Evolutionary conservation across 2,888 invertebrate genomes (phyloP), one percentile per base, ranked within the genome.

Genomic region (Ametastegia equiseti): DNA sequence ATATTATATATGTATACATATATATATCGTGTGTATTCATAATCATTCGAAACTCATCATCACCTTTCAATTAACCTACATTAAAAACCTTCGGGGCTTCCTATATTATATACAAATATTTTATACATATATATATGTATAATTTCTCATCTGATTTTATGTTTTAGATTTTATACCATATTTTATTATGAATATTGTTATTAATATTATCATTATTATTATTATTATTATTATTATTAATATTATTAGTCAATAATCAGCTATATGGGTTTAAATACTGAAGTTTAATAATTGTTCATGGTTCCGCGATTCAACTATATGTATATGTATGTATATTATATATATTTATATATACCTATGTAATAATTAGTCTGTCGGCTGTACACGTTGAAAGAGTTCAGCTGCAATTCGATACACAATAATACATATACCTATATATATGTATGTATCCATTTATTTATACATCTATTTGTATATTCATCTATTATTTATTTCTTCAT

Each of bases 81-180:
- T 84, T 82, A 84, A 87, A 86, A 87, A 82, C 82, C 82, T 84
- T 85, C 83, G 84, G 83, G 80, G 83, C 83, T 78, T 60, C 81
- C 83, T 85, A 87, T 15, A 71, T 87, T 89, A 88, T 89, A 84
- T 89, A 89, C 89, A 89, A 89, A 89, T 88, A 86, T 86, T 85
- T 19, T 50, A 47, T 75, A 81, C 45, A 57, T 15, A n/a, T 78
- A 23, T 81, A 60, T 81, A 79, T 60, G 80, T 82, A 82, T 83
- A 69, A 82, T 67, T 81, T 81, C 71, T 82, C 6, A 33, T 63
- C n/a, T 65, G 36, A 36, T 39, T 65, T 67, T 39, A 36, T 19
- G 65, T 80, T 19, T 81, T 45, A 47, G 57, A 81, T 60, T 54
- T 63, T 57, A 60, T 60, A 30, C 47, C 77, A 81, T 81, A 15